Percentiles rank a stretch among this genome's conserved stretches.
Conservation (phyloP, 2,113 vertebrate genomes). For the Verasper variegatus region DNA sequence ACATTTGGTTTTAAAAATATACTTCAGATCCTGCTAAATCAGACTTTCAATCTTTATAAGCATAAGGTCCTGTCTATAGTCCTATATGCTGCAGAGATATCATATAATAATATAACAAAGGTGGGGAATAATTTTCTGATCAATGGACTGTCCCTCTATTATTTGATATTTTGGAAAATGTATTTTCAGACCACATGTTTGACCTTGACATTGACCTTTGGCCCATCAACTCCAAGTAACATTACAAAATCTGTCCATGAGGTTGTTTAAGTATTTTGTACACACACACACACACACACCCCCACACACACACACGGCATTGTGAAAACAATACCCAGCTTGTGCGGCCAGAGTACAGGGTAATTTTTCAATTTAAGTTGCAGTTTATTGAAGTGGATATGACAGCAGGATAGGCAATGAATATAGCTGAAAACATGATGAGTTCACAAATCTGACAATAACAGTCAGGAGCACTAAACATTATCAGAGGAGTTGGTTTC, state of each 20-base stretch:
- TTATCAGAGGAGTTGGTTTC: neutral
- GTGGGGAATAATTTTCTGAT: too few species aligned
- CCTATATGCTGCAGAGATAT: too few species aligned
- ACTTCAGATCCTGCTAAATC: too few species aligned
- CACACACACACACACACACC: neutral
- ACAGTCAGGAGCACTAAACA: neutral
- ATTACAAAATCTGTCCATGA: neutral
- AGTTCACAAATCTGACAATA: neutral
- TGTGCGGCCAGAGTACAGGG: neutral
- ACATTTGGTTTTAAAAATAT: too few species aligned
- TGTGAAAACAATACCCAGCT: neutral
- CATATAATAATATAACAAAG: too few species aligned
- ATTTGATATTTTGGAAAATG: too few species aligned
- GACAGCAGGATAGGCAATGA: slow-evolving; percentile 7
- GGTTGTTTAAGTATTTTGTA: neutral
- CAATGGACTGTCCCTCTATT: too few species aligned
- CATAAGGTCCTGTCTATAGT: too few species aligned
- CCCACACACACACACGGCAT: neutral
- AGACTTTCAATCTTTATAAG: too few species aligned
- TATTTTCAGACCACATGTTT: neutral
- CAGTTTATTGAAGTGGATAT: neutral
- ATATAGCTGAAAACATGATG: neutral
- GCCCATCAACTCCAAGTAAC: neutral
- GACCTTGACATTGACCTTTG: neutral
- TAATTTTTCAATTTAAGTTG: neutral